Base-by-base conservation (phyloP, 1,140 invertebrate species). In the Brachionus rotundiformis region DNA sequence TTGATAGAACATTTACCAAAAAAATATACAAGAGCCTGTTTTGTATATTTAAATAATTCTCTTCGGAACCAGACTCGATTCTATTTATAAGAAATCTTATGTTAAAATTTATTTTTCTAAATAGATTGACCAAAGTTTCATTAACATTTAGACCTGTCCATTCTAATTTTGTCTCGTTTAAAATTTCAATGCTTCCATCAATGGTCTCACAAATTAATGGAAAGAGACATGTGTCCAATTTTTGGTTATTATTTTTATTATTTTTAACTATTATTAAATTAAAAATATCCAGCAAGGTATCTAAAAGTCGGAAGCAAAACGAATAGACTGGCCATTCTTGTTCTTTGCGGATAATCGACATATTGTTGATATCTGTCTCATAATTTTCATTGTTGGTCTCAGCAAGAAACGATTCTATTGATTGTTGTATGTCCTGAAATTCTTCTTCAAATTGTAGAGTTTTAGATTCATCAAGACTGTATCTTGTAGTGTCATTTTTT, bases 291-390 rank as follows among this genome's bases (percentile, higher is more conserved):
- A 73, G 19, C 25, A 73, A 73, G 27, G 36, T 44, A 41, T 73
- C 39, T 6, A 73, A 25, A n/a, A 73, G 36, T 11, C 25, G 16
- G 8, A 73, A 44, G 41, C 68, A 73, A 47, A 73, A 73, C n/a
- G 39, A 44, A 27, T 73, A 73, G 3, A 73, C 6, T n/a, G 68
- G 68, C 68, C 68, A 73, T 73, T 73, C 68, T 73, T 73, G 68
- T 23, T 44, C 68, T 5, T 27, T 41, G 3, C 68, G 16, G 27
- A 73, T 73, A 6, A 8, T 23, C 7, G 36, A 19, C 68, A 73
- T 73, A 13, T 44, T 41, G 36, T 73, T 44, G 0, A 73, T 27
- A 41, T 73, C 68, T 39, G 68, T 73, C 5, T 73, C 68, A 44
- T 73, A 73, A 25, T 73, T 73, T 44, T 73, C 68, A 23, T 44